Evolutionary conservation across 2,888 invertebrate genomes (phyloP).

Genomic region (Athripsodes cinereus): DNA sequence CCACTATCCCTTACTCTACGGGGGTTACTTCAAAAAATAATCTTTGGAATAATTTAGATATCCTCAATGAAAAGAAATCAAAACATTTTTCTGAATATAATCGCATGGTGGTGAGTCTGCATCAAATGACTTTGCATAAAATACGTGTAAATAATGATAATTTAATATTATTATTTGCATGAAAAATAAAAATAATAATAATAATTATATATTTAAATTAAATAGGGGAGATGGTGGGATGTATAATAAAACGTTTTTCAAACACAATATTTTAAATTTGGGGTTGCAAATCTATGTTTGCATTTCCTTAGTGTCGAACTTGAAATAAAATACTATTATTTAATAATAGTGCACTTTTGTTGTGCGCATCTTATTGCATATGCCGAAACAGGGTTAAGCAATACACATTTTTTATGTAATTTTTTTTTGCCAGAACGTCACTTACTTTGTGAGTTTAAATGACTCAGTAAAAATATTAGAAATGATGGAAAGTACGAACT

Average conservation of each 20-base stretch:
- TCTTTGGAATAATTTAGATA: too few relatives aligned
- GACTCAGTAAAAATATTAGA: too few relatives aligned
- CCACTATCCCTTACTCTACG: too few relatives aligned
- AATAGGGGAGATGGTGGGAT: not conserved
- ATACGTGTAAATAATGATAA: constrained; percentile 1
- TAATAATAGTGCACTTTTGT: not conserved
- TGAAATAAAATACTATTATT: not conserved
- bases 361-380: not conserved
- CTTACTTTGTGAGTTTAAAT: too few relatives aligned
- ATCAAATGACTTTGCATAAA: not conserved
- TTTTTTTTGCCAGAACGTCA: too few relatives aligned
- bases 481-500: too few relatives aligned
- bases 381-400: too few relatives aligned
- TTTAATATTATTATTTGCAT: not conserved
- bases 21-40: too few relatives aligned
- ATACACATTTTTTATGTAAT: too few relatives aligned
- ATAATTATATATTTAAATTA: not conserved
- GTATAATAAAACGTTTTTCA: constrained; percentile 15
- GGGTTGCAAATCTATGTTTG: constrained; percentile 18
- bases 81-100: too few relatives aligned
- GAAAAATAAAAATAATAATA: not conserved
- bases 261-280: constrained; percentile 11
- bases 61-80: too few relatives aligned
- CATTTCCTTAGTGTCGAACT: constrained; percentile 8
- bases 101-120: not conserved